Evolutionary conservation across 2,113 vertebrate genomes (phyloP), one percentile per base, ranked within the genome.

Genomic region (Poeciliopsis prolifica): DNA sequence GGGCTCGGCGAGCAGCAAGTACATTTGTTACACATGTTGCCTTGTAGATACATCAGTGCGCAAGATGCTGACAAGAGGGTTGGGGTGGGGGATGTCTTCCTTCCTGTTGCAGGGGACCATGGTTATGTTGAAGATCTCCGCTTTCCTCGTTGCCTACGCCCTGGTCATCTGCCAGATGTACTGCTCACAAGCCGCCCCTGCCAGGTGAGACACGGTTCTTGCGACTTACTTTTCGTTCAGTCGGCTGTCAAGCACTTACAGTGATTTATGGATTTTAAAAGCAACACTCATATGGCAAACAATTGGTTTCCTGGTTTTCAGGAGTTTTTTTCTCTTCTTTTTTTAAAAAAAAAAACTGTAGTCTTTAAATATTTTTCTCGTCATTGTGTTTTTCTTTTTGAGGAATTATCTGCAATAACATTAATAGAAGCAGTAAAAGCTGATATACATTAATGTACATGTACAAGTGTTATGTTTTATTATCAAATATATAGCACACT

Each of bases 161-260:
- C 94, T 98, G 95, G 95, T 97, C 82, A 93, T 97, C 74, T 97
- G 96, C 94, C 97, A 97, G 94, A 96, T 96, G 93, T 95, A 94
- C 79, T 94, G 94, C 94, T 95, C 95, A 89, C 95, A 96, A 81
- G 96, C 96, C 31, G 95, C 94, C 11, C 96, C 97, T 44, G 92
- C 96, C 94, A 97, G 97, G 98, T 99, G 94, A 96, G 94, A 85
- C 22, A 3, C 48, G 54, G 68, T 28, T 40, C 26, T n/a, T n/a
- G 37, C 26, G 14, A 30, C 70, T 61, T 1, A 68, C 37, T 66
- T 61, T 35, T 48, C 0, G 44, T 4, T 31, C 65, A 37, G 14
- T 24, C 40, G 26, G 29, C 28, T 31, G 15, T 64, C 65, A 5
- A 33, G 26, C 33, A 22, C 70, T 72, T 31, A 15, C 1, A 54